Evolutionary conservation across 2,888 invertebrate species (phyloP), one percentile per base, ranked within the genome.

Genomic region (Lutraria lutraria): DNA sequence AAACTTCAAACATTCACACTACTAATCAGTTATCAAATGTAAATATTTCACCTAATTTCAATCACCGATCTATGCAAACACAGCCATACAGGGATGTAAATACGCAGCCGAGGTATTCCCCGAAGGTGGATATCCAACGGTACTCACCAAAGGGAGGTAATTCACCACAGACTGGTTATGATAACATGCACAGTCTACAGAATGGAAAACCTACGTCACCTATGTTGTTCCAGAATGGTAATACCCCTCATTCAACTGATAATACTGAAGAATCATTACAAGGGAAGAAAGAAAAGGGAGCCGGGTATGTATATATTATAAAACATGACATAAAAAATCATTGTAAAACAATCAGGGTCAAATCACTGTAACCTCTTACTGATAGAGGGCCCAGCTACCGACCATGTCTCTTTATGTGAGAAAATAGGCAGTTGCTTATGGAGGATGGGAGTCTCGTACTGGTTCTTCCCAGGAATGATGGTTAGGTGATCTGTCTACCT

Each of bases 211-310:
- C 76, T 34, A 76, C 90, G 16, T 81, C 92, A 52, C 92, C 90
- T 0, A 56, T 92, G n/a, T 90, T 89, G 80, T 90, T 87, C 72
- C 90, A 90, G 88, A 92, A 92, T 90, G 91, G 89, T 31, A 81
- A 88, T n/a, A 83, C 89, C 0, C 19, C 76, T 3, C 76, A 76
- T 19, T 34, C 82, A 0, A 29, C 34, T 31, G 85, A 85, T 8
- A 54, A 31, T 60, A 15, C 25, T 16, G 85, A 79, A 25, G 88
- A 85, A 13, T 15, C 82, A 8, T 81, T 85, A 25, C 72, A 82
- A 81, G 54, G 83, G 3, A 88, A 88, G 60, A 91, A 91, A 72
- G 89, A 91, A 56, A 89, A 91, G 60, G 89, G 91, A 15, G 53
- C 81, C 15, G 91, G 91, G 91, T 91, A 85, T 29, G 91, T 91